Evolutionary conservation across 2,888 invertebrate genomes (phyloP), one percentile per base, ranked within the genome.

Genomic region (Hypercompe scribonia): DNA sequence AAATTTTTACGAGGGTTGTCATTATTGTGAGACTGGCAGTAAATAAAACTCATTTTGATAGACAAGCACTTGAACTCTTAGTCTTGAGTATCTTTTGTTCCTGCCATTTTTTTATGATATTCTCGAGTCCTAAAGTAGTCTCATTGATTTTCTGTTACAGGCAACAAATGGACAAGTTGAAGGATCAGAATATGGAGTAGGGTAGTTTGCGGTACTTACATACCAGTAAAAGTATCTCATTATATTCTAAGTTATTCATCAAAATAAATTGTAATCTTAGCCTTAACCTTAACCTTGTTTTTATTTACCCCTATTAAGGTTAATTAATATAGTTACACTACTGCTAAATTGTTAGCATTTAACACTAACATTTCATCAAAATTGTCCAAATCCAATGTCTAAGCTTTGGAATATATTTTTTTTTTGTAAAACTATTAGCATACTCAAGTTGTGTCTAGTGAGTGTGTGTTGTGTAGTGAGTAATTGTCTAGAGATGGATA

Each of bases 141-240:
- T 28, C 46, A 24, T 64, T 64, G 80, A 81, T 84, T 84, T 87
- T 31, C 86, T 85, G 67, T 97, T 96, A 74, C 95, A 97, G 97
- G 81, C 96, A 97, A 84, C 97, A 97, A 89, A 87, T 97, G 73
- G 97, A 97, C 81, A 97, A 97, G 84, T 96, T 97, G 84, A 96
- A 96, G 77, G 93, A 94, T 3, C 90, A 90, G 54, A 88, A 88
- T 68, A 92, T 92, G 90, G 83, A 76, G 64, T 69, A 69, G 50
- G 54, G 7, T n/a, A 50, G 2, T 3, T 50, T 34, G 1, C 3
- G 15, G n/a, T 66, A 18, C 42, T 66, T 39, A 5, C 31, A 31
- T 31, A 2, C 61, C 2, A 18, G 31, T 66, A 42, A 31, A 18
- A 31, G 31, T 39, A 42, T 42, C 28, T 36, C n/a, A 33, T 36